Percentiles rank a stretch among this genome's conserved stretches.
Evolutionary conservation across 2,888 invertebrate genomes (phyloP).

Genomic region (Apantesis nais): DNA sequence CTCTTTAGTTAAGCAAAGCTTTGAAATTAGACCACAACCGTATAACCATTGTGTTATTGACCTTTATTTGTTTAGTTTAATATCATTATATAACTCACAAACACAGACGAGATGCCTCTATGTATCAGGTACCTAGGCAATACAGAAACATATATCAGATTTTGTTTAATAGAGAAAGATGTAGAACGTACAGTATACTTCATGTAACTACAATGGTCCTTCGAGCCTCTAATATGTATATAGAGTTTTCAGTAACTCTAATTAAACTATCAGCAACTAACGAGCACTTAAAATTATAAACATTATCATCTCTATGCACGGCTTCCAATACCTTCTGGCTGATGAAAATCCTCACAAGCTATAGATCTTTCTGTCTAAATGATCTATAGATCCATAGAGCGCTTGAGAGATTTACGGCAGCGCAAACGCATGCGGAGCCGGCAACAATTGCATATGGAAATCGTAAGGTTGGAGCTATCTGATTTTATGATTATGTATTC

Average conservation of each 20-base stretch:
- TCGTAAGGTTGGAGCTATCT: constrained; percentile 25
- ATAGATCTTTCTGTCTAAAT: constrained; percentile 57
- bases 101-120: constrained; percentile 53
- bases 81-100: constrained; percentile 66
- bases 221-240: background rate
- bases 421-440: constrained; percentile 34
- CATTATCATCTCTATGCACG: constrained; percentile 24
- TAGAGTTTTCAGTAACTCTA: background rate
- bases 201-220: background rate
- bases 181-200: background rate
- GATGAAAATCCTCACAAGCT: constrained; percentile 51
- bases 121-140: constrained; percentile 67
- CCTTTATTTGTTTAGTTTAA: constrained; percentile 52
- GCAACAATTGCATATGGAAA: constrained; percentile 47
- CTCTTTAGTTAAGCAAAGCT: constrained; percentile 28
- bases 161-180: background rate
- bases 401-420: constrained; percentile 45
- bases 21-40: constrained; percentile 36
- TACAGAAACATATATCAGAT: constrained; percentile 45
- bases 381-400: constrained; percentile 55
- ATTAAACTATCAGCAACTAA: background rate
- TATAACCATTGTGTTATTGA: constrained; percentile 30
- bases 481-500: constrained; percentile 34
- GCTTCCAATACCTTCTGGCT: constrained; percentile 45
- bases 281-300: background rate